These are phyloP conservation scores for Himalopsyche phryganea DNA, from an alignment of 1,140 invertebrate species.

Conservation along the genomic window DNA sequence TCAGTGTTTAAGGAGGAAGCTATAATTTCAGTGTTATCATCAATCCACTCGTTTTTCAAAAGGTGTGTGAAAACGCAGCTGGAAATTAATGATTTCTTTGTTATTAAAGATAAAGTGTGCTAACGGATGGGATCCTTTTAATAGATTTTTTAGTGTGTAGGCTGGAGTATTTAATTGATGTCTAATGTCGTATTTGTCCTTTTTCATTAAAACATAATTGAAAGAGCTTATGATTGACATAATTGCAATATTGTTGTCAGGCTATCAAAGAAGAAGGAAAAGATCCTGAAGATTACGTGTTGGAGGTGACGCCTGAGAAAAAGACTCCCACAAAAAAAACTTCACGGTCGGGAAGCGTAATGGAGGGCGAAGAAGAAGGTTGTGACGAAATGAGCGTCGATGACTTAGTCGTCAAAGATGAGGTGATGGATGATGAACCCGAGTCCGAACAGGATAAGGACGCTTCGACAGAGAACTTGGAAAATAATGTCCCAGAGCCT, in stretches of 20 bases:
- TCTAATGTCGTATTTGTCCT: too few species aligned
- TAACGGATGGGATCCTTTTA: too few species aligned
- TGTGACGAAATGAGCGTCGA: constrained; percentile 50
- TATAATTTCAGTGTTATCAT: too few species aligned
- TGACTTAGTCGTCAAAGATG: constrained; percentile 48
- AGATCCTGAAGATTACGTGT: constrained; percentile 71
- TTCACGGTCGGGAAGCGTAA: constrained; percentile 38
- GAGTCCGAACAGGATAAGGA: constrained; percentile 18
- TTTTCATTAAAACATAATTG: too few species aligned
- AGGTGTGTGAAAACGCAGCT: too few species aligned
- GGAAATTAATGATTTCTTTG: too few species aligned
- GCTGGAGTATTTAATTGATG: too few species aligned
- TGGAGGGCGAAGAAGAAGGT: constrained; percentile 31
- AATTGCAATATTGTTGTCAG: constrained; percentile 57
- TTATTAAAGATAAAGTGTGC: too few species aligned
- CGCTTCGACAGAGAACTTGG: neutral
- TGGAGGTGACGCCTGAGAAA: constrained; percentile 52
- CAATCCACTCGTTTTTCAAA: too few species aligned
- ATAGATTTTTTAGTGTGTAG: too few species aligned
- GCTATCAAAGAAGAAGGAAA: constrained; percentile 75
- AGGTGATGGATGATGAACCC: constrained; percentile 38
- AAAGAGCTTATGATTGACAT: too few species aligned
- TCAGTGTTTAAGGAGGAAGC: too few species aligned
- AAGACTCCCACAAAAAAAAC: constrained; percentile 47
- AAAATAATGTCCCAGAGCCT: constrained; percentile 5